These are phyloP conservation scores for Lethrus apterus DNA, from an alignment of 1,140 invertebrate species.

Conservation along the genomic window DNA sequence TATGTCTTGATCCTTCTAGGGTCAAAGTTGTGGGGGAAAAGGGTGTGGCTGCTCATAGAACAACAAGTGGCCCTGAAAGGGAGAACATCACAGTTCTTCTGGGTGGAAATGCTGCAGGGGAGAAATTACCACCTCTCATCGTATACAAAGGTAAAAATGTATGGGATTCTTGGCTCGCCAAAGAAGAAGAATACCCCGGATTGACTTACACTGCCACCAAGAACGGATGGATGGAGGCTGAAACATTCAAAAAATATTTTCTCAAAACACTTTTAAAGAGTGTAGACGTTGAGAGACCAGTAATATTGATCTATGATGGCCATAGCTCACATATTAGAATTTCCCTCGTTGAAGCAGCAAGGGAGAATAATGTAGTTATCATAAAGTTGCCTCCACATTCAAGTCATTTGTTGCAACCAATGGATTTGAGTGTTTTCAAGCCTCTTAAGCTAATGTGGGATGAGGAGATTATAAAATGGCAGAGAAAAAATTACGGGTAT, in stretches of 20 bases:
- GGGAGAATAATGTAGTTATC: neutral
- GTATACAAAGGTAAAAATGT: slow-evolving; percentile 25
- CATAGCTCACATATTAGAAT: slow-evolving; percentile 30
- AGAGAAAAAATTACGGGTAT: slow-evolving; percentile 4
- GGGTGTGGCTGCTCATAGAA: slow-evolving; percentile 9
- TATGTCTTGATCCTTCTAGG: slow-evolving; percentile 28
- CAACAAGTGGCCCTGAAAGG: neutral
- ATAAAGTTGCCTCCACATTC: slow-evolving; percentile 11
- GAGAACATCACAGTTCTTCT: slow-evolving; percentile 1
- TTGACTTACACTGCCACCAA: slow-evolving; percentile 28
- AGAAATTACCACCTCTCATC: slow-evolving; percentile 25
- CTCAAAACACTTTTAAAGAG: slow-evolving; percentile 23
- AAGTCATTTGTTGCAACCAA: slow-evolving; percentile 1
- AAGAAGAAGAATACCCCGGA: slow-evolving; percentile 23
- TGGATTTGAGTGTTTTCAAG: slow-evolving; percentile 10
- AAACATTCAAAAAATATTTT: slow-evolving; percentile 33
- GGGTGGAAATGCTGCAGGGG: slow-evolving; percentile 2
- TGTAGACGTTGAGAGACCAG: slow-evolving; percentile 21
- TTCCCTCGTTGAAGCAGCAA: slow-evolving; percentile 26
- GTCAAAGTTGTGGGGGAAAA: slow-evolving; percentile 29
- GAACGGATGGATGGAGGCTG: slow-evolving; percentile 35
- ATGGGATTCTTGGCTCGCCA: slow-evolving; percentile 16
- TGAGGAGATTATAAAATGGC: neutral
- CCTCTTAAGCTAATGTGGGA: neutral
- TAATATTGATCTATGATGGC: slow-evolving; percentile 32